Evolutionary conservation across 2,113 vertebrate species (phyloP).

Genomic region (Haplochromis vanheusdeni): DNA sequence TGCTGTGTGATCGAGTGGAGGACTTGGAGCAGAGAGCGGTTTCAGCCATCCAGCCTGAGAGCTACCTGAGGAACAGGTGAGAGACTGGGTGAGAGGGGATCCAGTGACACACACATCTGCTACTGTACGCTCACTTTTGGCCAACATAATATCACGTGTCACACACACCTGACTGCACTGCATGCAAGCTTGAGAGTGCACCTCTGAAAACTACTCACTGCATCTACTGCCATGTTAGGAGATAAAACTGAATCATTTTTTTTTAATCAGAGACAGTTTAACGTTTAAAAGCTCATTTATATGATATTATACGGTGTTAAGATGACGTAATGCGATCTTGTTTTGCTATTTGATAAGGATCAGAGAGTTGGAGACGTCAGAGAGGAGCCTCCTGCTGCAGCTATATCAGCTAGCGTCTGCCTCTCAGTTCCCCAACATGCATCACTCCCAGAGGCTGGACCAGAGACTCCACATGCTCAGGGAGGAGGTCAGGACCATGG

Average conservation of each 20-base stretch:
- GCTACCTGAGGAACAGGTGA: conserved; percentile 71
- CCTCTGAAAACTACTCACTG: not conserved
- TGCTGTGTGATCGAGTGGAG: conserved; percentile 45
- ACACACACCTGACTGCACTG: not conserved
- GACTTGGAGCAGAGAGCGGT: conserved; percentile 50
- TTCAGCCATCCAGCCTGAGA: conserved; percentile 31
- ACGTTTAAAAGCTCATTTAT: not conserved
- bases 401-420: conserved; percentile 30
- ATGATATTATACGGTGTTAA: not conserved
- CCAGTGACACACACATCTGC: conserved; percentile 39
- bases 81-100: conserved; percentile 18
- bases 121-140: conserved; percentile 41
- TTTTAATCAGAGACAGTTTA: not conserved
- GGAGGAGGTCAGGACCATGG: conserved; percentile 64
- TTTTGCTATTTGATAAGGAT: conserved; percentile 37
- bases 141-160: conserved; percentile 42
- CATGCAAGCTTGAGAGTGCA: not conserved
- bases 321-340: not conserved
- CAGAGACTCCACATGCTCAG: conserved; percentile 65
- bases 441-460: conserved; percentile 64
- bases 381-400: conserved; percentile 53
- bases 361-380: conserved; percentile 61
- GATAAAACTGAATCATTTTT: not conserved
- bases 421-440: conserved; percentile 29
- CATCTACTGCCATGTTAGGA: not conserved